phyloP scores from a whole-genome alignment of 2,888 invertebrate species.

The Carabus problematicus region DNA sequence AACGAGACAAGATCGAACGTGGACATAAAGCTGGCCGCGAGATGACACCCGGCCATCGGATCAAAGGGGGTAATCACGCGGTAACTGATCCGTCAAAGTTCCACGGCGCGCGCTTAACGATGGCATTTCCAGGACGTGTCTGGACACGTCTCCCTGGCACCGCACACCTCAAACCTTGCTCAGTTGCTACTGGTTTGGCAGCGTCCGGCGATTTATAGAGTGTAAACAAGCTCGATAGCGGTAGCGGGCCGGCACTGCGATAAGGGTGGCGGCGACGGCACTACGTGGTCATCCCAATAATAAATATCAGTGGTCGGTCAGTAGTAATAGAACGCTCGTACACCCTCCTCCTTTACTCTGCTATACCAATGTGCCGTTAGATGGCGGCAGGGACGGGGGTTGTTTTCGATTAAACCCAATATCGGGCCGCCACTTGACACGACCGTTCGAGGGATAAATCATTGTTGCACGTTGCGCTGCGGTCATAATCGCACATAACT shows the following conservation, averaged over 20 bases:
- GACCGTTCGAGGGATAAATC: constrained; percentile 23
- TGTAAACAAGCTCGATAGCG: constrained; percentile 26
- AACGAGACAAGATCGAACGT: too few relatives aligned
- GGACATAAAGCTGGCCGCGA: background rate
- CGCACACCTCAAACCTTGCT: background rate
- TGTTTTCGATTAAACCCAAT: constrained; percentile 19
- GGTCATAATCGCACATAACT: constrained; percentile 42
- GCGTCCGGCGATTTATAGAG: constrained; percentile 30
- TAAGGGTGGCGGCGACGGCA: background rate
- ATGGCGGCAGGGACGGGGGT: background rate
- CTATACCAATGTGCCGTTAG: background rate
- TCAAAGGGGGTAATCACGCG: constrained; percentile 38
- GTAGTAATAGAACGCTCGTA: background rate
- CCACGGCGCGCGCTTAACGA: constrained; percentile 26
- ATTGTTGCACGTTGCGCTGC: constrained; percentile 39
- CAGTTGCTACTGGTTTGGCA: background rate
- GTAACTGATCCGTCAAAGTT: constrained; percentile 32
- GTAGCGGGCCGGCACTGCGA: background rate
- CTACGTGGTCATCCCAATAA: constrained; percentile 18
- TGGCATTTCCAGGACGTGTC: constrained; percentile 13
- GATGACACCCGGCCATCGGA: background rate
- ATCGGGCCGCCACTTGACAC: constrained; percentile 12
- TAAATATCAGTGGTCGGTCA: constrained; percentile 8
- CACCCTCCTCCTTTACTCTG: background rate
- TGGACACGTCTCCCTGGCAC: background rate